A percentile compares a stretch with the other conserved stretches of the same genome.
Conservation (phyloP, 2,113 vertebrate genomes). For the Garra rufa region DNA sequence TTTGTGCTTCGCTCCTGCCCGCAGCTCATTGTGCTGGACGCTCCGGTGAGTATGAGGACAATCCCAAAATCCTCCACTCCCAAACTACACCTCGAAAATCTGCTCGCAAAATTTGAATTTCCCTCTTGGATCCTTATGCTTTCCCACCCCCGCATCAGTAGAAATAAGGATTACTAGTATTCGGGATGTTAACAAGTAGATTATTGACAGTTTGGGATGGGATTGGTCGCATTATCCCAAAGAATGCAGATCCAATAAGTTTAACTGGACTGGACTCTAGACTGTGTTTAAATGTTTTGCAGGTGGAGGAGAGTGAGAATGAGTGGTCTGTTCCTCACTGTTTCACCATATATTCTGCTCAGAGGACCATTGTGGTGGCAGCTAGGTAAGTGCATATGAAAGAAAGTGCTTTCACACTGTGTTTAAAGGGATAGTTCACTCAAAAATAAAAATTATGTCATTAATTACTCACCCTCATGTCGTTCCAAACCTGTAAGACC, state of each 20-base stretch:
- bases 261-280: not conserved
- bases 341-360: conserved; percentile 94
- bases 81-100: not conserved
- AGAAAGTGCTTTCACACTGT: not conserved
- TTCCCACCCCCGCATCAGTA: conserved; percentile 23
- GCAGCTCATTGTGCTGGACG: conserved; percentile 94
- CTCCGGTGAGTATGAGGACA: conserved; percentile 86
- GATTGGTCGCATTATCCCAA: not conserved
- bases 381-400: conserved; percentile 81
- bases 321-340: conserved; percentile 90
- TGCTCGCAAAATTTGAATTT: not conserved
- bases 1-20: conserved; percentile 75
- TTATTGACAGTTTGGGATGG: not conserved
- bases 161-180: not conserved
- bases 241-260: not conserved
- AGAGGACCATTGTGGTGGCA: conserved; percentile 92
- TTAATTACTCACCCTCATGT: no score
- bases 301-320: conserved; percentile 92
- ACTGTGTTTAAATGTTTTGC: not conserved
- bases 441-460: no score
- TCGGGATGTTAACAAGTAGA: conserved; percentile 5
- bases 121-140: not conserved
- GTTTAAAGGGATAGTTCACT: no score
- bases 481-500: no score
- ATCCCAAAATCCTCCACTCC: conserved; percentile 43